phyloP scores from a whole-genome alignment of 2,888 invertebrate genomes.

The Plagodis dolabraria region DNA sequence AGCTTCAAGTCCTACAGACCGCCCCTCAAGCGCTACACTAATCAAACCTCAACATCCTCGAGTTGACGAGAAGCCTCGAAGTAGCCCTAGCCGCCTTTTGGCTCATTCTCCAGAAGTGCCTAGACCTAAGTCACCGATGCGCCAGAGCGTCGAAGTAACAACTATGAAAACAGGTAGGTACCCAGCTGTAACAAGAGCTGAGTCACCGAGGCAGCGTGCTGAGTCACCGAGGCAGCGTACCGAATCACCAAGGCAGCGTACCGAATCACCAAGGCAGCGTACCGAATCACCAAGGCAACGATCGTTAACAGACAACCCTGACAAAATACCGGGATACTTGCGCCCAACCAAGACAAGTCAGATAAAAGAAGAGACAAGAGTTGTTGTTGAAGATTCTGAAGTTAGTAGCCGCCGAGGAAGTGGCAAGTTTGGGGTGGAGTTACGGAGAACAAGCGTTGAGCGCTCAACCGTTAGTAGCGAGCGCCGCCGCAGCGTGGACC shows the following conservation, averaged over 20 bases:
- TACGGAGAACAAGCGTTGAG: conserved; percentile 84
- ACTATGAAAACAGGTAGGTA: conserved; percentile 53
- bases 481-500: conserved; percentile 77
- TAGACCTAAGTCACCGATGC: conserved; percentile 58
- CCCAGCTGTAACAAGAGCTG: conserved; percentile 52
- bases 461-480: conserved; percentile 74
- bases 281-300: conserved; percentile 54
- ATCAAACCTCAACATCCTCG: conserved; percentile 39
- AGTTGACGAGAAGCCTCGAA: conserved; percentile 50
- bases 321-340: conserved; percentile 67
- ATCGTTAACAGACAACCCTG: conserved; percentile 51
- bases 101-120: conserved; percentile 57
- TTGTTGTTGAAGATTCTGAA: conserved; percentile 59
- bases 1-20: conserved; percentile 38
- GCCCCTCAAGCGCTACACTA: conserved; percentile 43
- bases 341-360: conserved; percentile 73
- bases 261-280: conserved; percentile 55
- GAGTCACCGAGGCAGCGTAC: conserved; percentile 55
- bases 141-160: conserved; percentile 51
- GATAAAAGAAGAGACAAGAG: conserved; percentile 65
- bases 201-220: conserved; percentile 55
- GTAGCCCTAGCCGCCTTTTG: conserved; percentile 52
- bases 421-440: conserved; percentile 89
- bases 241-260: conserved; percentile 57
- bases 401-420: conserved; percentile 81